Conservation (phyloP, 1,140 invertebrate species). For the Drosophila malerkotliana region DNA sequence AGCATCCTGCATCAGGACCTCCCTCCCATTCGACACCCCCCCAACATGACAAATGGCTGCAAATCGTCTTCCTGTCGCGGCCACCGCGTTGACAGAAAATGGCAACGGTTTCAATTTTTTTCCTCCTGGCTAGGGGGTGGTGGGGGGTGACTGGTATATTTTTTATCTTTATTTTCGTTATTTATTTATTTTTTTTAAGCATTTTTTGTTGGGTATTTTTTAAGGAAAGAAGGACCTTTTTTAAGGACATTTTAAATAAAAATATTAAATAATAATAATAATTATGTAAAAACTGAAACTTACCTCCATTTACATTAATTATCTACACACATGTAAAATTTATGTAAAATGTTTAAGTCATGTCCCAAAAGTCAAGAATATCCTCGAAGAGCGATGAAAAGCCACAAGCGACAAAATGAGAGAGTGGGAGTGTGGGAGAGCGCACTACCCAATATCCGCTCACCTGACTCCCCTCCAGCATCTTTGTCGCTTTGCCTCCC, state of each 20-base stretch:
- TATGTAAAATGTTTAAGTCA: no score
- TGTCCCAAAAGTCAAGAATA: no score
- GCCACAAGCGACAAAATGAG: neutral
- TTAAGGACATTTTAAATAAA: slow-evolving; percentile 33
- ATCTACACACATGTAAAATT: no score
- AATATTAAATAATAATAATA: no score
- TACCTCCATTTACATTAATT: no score
- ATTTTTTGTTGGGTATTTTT: slow-evolving; percentile 25
- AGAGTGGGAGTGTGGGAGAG: no score
- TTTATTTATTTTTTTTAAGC: slow-evolving; percentile 78
- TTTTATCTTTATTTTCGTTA: slow-evolving; percentile 76
- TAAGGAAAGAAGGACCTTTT: slow-evolving; percentile 8
- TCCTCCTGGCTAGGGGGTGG: neutral
- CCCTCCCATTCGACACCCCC: neutral
- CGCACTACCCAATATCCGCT: no score
- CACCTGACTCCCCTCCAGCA: no score
- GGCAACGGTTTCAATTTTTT: slow-evolving; percentile 13
- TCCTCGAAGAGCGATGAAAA: no score
- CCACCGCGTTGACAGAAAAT: slow-evolving; percentile 76
- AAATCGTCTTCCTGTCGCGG: slow-evolving; percentile 81
- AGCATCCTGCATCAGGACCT: neutral
- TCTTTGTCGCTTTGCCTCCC: neutral
- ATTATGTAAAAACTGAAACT: slow-evolving; percentile 1
- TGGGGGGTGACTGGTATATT: slow-evolving; percentile 24
- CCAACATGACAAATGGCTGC: slow-evolving; percentile 80